Evolutionary conservation across 2,888 invertebrate genomes (phyloP), one percentile per base, ranked within the genome.

Genomic region (Athalia cordata): DNA sequence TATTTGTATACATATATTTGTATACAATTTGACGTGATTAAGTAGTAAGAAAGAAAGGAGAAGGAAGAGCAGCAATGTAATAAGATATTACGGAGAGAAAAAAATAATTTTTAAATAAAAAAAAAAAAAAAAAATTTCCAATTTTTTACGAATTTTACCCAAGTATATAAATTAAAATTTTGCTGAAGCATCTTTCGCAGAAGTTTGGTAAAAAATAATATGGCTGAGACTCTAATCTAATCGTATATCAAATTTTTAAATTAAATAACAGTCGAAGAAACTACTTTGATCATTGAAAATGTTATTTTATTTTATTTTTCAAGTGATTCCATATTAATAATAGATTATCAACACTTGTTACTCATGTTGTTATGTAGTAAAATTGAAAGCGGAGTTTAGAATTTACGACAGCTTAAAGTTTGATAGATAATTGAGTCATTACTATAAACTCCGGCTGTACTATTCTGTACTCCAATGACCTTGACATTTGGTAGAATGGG

Each of bases 41-140:
- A 68, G 49, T 29, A 77, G 77, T 77, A 77, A 66, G 78, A 80
- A 77, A 50, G 55, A 65, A 74, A 75, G 70, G 77, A 68, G 57
- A 9, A 52, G 45, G 77, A 45, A 59, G 49, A 29, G 29, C 68
- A 68, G 68, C 68, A 52, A 15, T 67, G 67, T 50, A 50, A 50
- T 67, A 49, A 47, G 49, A 29, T 68, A 52, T 68, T 29, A 52
- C 11, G 29, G 29, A 29, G 29, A 29, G 29, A 29, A 29, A 29
- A 29, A 29, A 29, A 29, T 29, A 29, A 29, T 29, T 29, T 29
- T 29, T 29, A 29, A 29, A 29, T 29, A 29, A 29, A 29, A 29
- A 29, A 29, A 6, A 55, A 55, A n/a, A 55, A 3, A 55, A 55
- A 9, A 55, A 55, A 55, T 55, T 9, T 55, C n/a, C 55, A 55